Base-by-base conservation (phyloP, 2,797 vertebrate genomes). In the Enteromius argenteus region DNA sequence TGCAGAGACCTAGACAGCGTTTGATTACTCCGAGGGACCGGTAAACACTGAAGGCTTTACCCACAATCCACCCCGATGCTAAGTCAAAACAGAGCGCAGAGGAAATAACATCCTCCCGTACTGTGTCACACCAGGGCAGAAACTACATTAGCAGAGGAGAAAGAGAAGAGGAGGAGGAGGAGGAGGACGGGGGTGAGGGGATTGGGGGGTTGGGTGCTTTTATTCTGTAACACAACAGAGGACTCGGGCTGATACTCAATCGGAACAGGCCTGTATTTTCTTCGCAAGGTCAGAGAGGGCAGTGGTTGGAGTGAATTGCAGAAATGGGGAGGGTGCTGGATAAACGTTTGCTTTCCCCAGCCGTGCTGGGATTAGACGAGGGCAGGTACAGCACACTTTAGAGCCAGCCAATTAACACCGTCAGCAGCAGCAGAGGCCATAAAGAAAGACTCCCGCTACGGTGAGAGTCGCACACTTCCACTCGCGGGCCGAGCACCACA, bases 351-450 rank as follows among this genome's bases (percentile, higher is more conserved):
- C 85, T 92, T 92, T 94, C 87, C 90, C 91, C 91, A 30, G 87
- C 89, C 87, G 90, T 89, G 92, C 92, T 88, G 89, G 94, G 92
- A 94, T 95, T 93, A 94, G 64, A 91, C 91, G 92, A 94, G 91
- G 93, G 91, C 92, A 94, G 93, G 93, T 94, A 93, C 91, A 93
- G 91, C 69, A 89, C 91, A 92, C 64, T 94, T 93, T 91, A 94
- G 91, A 91, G 83, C 89, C 86, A 91, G 93, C 93, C 94, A 95
- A 95, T 95, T 94, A 95, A 95, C 94, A 93, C 91, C 91, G 91
- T 90, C 92, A 79, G 77, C 77, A 93, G 92, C 77, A 93, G 92
- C 91, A 90, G 91, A 85, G 83, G 90, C 91, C 46, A 84, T 91
- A 90, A 92, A 92, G 94, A 93, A 94, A 93, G 92, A 90, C 91